Conservation (phyloP, 2,797 vertebrate species). For the Sebastes vulpes region DNA sequence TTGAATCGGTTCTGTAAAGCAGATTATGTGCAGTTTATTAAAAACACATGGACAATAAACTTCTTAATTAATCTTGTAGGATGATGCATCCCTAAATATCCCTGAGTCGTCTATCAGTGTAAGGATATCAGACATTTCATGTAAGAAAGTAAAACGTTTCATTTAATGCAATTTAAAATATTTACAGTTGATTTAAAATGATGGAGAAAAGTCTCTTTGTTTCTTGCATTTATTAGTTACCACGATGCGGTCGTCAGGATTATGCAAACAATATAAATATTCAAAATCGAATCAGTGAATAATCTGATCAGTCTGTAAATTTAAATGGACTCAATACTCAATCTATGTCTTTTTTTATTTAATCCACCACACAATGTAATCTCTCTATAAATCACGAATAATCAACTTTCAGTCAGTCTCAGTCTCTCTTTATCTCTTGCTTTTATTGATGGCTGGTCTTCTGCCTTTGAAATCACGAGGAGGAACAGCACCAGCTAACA, state of each 20-base stretch:
- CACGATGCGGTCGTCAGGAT: neutral
- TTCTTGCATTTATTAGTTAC: neutral
- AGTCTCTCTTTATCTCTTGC: conserved; percentile 16
- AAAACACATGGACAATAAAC: neutral
- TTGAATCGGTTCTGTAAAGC: neutral
- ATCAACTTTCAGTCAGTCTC: conserved; percentile 36
- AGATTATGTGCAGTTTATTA: neutral
- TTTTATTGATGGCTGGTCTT: conserved; percentile 47
- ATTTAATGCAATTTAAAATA: neutral
- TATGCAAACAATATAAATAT: conserved; percentile 35
- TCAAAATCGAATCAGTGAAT: conserved; percentile 37
- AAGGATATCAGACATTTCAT: neutral
- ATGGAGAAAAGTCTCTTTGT: neutral
- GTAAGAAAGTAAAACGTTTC: neutral
- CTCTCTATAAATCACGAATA: conserved; percentile 57
- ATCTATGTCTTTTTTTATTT: conserved; percentile 35
- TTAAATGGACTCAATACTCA: conserved; percentile 18
- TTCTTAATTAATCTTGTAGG: neutral
- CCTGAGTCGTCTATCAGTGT: neutral
- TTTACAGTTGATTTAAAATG: neutral
- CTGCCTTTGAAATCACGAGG: conserved; percentile 50
- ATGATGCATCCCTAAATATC: neutral
- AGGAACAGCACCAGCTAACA: conserved; percentile 55
- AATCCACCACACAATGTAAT: conserved; percentile 27
- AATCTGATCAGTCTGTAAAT: conserved; percentile 29